A percentile compares a stretch with the other conserved stretches of the same genome.
Evolutionary conservation across 2,888 invertebrate genomes (phyloP).

Genomic region (Taphrorychus bicolor): DNA sequence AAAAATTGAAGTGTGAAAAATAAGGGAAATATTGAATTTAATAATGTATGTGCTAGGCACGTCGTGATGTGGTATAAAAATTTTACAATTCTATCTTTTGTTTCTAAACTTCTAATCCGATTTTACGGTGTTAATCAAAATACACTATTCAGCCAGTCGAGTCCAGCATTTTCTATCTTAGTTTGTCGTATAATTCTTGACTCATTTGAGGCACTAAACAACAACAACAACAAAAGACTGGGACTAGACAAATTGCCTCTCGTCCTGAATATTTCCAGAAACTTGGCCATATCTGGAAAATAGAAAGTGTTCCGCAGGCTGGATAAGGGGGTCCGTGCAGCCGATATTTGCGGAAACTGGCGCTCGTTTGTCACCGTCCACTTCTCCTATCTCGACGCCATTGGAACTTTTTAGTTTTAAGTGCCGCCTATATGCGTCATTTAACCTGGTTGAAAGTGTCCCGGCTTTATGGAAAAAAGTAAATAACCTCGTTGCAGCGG

Average conservation of each 20-base stretch:
- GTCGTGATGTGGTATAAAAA: too few relatives aligned
- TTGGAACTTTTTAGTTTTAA: slow-evolving; percentile 20
- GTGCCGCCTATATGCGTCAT: slow-evolving; percentile 21
- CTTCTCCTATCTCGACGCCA: slow-evolving; percentile 19
- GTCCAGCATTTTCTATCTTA: too few relatives aligned
- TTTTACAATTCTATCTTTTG: too few relatives aligned
- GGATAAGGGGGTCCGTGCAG: slow-evolving; percentile 5
- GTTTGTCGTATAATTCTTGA: too few relatives aligned
- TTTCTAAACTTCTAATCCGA: too few relatives aligned
- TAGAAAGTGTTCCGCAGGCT: slow-evolving; percentile 7
- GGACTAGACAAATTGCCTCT: slow-evolving; percentile 4
- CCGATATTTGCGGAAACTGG: slow-evolving; percentile 13
- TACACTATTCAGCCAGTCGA: too few relatives aligned
- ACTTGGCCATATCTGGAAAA: slow-evolving; percentile 1
- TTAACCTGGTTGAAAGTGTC: slow-evolving; percentile 14
- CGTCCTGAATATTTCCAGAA: slow-evolving; percentile 18
- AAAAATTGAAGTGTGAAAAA: too few relatives aligned
- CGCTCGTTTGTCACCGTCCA: slow-evolving; percentile 21
- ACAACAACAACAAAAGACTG: background rate
- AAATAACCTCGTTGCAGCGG: slow-evolving; percentile 17
- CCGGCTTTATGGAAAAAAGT: slow-evolving; percentile 15
- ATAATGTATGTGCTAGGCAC: too few relatives aligned
- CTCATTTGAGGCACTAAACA: background rate
- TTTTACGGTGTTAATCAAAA: too few relatives aligned
- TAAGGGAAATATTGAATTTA: too few relatives aligned